Conservation (phyloP, 2,113 vertebrate species). For the Pterophyllum scalare region DNA sequence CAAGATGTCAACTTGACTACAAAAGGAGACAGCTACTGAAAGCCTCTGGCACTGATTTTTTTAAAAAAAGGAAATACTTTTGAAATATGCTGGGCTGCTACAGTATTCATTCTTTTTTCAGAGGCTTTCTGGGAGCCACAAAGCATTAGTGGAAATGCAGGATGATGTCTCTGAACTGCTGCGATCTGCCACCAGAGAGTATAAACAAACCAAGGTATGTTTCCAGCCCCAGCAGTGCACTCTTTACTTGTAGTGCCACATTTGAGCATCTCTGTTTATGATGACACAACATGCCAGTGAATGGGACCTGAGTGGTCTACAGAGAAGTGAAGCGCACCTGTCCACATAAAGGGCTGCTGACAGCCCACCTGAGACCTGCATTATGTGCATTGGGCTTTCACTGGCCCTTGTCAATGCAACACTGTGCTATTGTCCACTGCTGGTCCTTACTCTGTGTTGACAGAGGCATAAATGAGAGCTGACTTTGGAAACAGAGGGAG, state of each 20-base stretch:
- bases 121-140: slow-evolving; percentile 97
- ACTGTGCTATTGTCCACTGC: slow-evolving; percentile 49
- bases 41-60: background rate
- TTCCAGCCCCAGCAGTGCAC: background rate
- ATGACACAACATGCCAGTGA: slow-evolving; percentile 34
- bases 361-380: slow-evolving; percentile 63
- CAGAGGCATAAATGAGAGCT: slow-evolving; percentile 67
- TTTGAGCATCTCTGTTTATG: slow-evolving; percentile 12
- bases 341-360: slow-evolving; percentile 63
- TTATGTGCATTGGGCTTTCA: slow-evolving; percentile 73
- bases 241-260: background rate
- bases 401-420: slow-evolving; percentile 49
- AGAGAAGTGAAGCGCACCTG: slow-evolving; percentile 58
- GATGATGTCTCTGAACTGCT: slow-evolving; percentile 90
- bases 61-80: background rate
- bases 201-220: slow-evolving; percentile 88
- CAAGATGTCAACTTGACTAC: background rate
- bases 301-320: slow-evolving; percentile 22
- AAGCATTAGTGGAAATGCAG: slow-evolving; percentile 98
- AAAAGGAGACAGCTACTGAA: background rate
- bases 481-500: slow-evolving; percentile 52
- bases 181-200: slow-evolving; percentile 84
- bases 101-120: slow-evolving; percentile 69
- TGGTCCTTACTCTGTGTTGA: slow-evolving; percentile 58
- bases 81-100: background rate